phyloP scores from a whole-genome alignment of 2,797 vertebrate species.

The Helostoma temminkii region DNA sequence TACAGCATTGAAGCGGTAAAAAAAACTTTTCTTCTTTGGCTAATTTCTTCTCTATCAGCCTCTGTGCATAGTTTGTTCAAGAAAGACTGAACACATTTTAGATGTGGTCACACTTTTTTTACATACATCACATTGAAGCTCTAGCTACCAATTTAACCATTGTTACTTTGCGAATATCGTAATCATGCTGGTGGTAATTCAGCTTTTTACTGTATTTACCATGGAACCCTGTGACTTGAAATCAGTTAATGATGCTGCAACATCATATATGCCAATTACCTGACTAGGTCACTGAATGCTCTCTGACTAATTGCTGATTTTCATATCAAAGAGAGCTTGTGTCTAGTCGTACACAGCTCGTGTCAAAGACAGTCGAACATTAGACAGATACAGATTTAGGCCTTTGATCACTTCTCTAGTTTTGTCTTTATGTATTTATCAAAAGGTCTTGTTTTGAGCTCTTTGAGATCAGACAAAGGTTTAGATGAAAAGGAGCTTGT shows the following conservation, averaged over 20 bases:
- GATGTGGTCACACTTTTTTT: background rate
- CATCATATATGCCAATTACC: constrained; percentile 11
- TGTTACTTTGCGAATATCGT: background rate
- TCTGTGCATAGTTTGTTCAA: background rate
- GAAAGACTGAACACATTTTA: background rate
- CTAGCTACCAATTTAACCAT: background rate
- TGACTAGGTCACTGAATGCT: constrained; percentile 25
- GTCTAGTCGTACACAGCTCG: constrained; percentile 21
- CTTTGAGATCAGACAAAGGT: constrained; percentile 60
- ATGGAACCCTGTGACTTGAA: background rate
- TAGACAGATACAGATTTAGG: constrained; percentile 37
- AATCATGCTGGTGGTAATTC: background rate
- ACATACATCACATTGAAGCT: background rate
- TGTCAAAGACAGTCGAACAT: constrained; percentile 40
- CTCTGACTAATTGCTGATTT: constrained; percentile 49
- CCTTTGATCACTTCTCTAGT: constrained; percentile 51
- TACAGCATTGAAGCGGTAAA: background rate
- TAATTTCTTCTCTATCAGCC: constrained; percentile 22
- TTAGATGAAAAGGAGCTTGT: constrained; percentile 2
- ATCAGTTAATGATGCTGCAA: constrained; percentile 1
- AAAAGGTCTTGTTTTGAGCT: constrained; percentile 43
- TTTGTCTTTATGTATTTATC: constrained; percentile 36
- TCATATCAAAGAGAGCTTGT: constrained; percentile 63
- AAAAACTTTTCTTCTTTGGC: background rate
- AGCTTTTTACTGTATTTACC: background rate